Evolutionary conservation across 2,113 vertebrate species (phyloP).

Genomic region (Eulacestoma nigropectus): DNA sequence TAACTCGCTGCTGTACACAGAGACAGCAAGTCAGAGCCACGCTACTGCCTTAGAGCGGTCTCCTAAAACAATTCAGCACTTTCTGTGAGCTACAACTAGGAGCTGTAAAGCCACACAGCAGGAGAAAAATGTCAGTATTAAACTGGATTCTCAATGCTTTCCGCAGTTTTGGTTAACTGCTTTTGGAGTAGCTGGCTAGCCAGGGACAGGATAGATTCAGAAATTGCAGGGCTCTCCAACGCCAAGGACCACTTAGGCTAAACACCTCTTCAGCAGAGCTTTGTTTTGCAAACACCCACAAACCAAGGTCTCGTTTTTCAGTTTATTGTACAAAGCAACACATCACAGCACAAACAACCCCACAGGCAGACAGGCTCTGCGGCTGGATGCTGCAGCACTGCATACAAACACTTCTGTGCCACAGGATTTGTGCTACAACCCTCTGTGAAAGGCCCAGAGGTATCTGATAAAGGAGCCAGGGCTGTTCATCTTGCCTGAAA

Average conservation of each 20-base stretch:
- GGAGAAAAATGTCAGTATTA: not conserved
- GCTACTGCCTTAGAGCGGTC: not conserved
- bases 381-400: not conserved
- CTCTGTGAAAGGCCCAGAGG: not conserved
- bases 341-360: not conserved
- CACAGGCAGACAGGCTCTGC: not conserved
- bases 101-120: not conserved
- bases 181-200: not conserved
- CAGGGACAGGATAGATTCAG: not conserved
- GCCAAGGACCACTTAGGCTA: not conserved
- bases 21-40: not conserved
- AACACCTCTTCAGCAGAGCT: not conserved
- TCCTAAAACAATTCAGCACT: not conserved
- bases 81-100: not conserved
- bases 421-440: rapidly evolving
- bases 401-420: rapidly evolving
- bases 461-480: not conserved
- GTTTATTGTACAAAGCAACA: not conserved
- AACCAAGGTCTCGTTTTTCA: not conserved
- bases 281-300: not conserved
- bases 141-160: not conserved
- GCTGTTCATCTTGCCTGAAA: not conserved
- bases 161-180: not conserved
- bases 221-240: not conserved
- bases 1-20: not conserved